Evolutionary conservation across 2,113 vertebrate genomes (phyloP), one percentile per base, ranked within the genome.

Genomic region (Vulpes ferrilata): DNA sequence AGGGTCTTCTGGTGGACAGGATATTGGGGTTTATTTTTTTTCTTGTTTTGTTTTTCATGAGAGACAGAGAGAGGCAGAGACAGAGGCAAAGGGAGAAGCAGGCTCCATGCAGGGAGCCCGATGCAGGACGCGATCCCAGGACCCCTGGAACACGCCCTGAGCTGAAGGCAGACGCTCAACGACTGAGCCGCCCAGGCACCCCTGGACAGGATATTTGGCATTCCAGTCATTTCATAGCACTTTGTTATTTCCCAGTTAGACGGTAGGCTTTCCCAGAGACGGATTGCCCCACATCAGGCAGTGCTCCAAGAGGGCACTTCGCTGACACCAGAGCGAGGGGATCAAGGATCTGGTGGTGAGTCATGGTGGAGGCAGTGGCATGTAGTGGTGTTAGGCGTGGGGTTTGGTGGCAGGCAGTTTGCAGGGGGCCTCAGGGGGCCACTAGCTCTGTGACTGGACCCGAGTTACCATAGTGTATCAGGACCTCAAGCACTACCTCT

Each of bases 281-380:
- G 15, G 59, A 7, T 1, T 15, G 9, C 60, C 9, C 38, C 79
- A 27, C 17, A 7, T 1, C 7, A 1, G 20, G 43, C 55, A 16
- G 19, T 11, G 53, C 23, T 79, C 35, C 35, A 3, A 9, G 22
- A 51, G 3, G 0, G 20, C 2, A 11, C 23, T 43, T 32, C 7
- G 0, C 16, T 55, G 43, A 43, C 1, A 12, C 17, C 22, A 7
- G 32, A 25, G 43, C 82, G 3, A 0, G 16, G 19, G 64, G 22
- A 13, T 27, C 57, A 4, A 0, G 7, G 57, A 16, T 20, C 3
- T 38, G 25, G 9, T 3, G 22, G 16, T 15, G 22, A 48, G 3
- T 17, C 32, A 0, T 0, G 2, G 15, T 1, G 48, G 65, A 65
- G 67, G 17, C 32, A 81, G n/a, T 15, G 25, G 2, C 6, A 15